Conservation (phyloP, 2,888 invertebrate species). For the Agapetus fuscipes region DNA sequence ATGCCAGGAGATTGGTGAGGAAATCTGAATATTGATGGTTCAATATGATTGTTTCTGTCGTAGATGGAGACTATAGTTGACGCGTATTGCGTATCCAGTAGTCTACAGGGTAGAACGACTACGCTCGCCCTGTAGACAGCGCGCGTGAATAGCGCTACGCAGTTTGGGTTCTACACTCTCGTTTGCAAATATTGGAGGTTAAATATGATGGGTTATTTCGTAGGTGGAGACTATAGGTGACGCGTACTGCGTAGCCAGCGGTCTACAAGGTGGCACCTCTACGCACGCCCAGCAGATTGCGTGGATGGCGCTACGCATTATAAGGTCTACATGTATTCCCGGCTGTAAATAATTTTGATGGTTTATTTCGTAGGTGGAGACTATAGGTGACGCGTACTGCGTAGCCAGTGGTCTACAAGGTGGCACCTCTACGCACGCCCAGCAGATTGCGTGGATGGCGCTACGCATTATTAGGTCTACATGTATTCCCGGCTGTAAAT, state of each 20-base stretch:
- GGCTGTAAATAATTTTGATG: too few relatives aligned
- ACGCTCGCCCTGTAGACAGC: conserved; percentile 90
- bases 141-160: conserved; percentile 93
- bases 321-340: too few relatives aligned
- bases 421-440: conserved; percentile 78
- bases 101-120: conserved; percentile 73
- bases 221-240: conserved; percentile 95
- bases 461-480: too few relatives aligned
- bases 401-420: conserved; percentile 90
- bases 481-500: too few relatives aligned
- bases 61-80: conserved; percentile 95
- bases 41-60: too few relatives aligned
- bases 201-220: too few relatives aligned
- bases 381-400: conserved; percentile 94
- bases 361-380: conserved; percentile 95
- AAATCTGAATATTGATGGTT: too few relatives aligned
- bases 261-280: conserved; percentile 73
- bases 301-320: conserved; percentile 95
- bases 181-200: too few relatives aligned
- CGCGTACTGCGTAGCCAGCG: conserved; percentile 92
- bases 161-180: too few relatives aligned
- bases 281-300: conserved; percentile 92
- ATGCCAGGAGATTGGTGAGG: too few relatives aligned
- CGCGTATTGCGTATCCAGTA: conserved; percentile 93
- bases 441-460: conserved; percentile 95